phyloP scores from a whole-genome alignment of 2,113 vertebrate species.

The Osmerus mordax region DNA sequence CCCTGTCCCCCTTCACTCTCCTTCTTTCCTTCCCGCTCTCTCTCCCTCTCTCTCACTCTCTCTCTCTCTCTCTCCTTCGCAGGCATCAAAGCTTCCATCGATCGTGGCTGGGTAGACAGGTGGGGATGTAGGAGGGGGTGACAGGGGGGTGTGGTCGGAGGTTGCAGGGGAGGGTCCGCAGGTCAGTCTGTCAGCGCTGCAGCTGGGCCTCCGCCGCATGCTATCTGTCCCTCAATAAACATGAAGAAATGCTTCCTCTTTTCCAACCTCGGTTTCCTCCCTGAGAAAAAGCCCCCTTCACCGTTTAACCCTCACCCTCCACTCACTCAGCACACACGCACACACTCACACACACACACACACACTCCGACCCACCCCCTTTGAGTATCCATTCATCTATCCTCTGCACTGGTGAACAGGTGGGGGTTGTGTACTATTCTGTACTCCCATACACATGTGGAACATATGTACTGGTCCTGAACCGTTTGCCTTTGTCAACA shows the following conservation, averaged over 20 bases:
- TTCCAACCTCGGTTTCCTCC: slow-evolving; percentile 50
- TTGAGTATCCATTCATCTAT: background rate
- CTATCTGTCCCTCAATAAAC: slow-evolving; percentile 33
- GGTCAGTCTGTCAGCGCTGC: slow-evolving; percentile 42
- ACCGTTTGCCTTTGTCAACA: background rate
- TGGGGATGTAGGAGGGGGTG: slow-evolving; percentile 33
- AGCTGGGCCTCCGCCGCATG: slow-evolving; percentile 48
- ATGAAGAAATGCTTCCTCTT: slow-evolving; percentile 52
- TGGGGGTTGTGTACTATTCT: background rate
- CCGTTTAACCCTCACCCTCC: slow-evolving; percentile 15
- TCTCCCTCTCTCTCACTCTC: background rate
- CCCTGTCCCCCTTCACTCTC: slow-evolving; percentile 32
- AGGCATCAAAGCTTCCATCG: slow-evolving; percentile 67
- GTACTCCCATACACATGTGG: background rate
- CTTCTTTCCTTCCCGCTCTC: slow-evolving; percentile 3
- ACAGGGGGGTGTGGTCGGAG: background rate
- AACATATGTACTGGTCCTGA: background rate
- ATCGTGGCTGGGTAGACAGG: slow-evolving; percentile 66
- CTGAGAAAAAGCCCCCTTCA: slow-evolving; percentile 17
- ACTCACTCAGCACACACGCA: background rate
- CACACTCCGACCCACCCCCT: background rate
- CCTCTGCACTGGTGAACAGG: background rate
- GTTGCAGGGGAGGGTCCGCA: background rate
- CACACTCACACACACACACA: background rate
- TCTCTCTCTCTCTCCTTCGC: slow-evolving; percentile 1